A percentile compares a stretch with the other conserved stretches of the same genome.
These are phyloP conservation scores for Erethizon dorsatum DNA, from an alignment of 2,797 vertebrate genomes.

Conservation along the genomic window DNA sequence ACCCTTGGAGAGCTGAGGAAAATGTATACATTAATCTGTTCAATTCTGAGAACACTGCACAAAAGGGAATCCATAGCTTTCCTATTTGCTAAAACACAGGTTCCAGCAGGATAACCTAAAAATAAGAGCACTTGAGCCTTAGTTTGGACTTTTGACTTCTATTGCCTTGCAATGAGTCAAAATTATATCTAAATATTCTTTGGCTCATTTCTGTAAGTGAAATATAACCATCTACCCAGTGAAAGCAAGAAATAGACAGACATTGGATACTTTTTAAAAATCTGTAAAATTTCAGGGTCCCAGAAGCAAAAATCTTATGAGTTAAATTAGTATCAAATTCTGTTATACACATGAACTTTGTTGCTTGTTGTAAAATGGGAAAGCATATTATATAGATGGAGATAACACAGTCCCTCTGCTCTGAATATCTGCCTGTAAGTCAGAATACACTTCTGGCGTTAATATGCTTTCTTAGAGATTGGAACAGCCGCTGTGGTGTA, in stretches of 20 bases:
- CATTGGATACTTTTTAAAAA: neutral
- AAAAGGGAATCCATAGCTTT: neutral
- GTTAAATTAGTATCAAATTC: neutral
- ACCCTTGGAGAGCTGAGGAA: neutral
- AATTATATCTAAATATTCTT: conserved; percentile 10
- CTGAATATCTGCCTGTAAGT: conserved; percentile 64
- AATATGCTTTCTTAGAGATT: conserved; percentile 87
- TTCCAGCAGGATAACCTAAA: neutral
- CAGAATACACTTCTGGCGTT: conserved; percentile 82
- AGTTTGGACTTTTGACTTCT: neutral
- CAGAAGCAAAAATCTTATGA: conserved; percentile 25
- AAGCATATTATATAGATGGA: neutral
- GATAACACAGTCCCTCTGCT: neutral
- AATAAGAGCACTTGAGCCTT: neutral
- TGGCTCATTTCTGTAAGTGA: conserved; percentile 46
- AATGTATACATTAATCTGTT: neutral
- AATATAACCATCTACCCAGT: neutral
- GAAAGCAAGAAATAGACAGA: conserved; percentile 34
- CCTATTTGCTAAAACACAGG: conserved; percentile 27
- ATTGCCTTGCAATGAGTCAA: neutral
- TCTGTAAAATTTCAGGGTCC: neutral
- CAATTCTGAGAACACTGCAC: neutral
- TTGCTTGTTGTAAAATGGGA: neutral
- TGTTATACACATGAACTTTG: conserved; percentile 10
- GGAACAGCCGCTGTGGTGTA: conserved; percentile 84